Evolutionary conservation across 2,888 invertebrate species (phyloP).

Genomic region (Eudemis profundana): DNA sequence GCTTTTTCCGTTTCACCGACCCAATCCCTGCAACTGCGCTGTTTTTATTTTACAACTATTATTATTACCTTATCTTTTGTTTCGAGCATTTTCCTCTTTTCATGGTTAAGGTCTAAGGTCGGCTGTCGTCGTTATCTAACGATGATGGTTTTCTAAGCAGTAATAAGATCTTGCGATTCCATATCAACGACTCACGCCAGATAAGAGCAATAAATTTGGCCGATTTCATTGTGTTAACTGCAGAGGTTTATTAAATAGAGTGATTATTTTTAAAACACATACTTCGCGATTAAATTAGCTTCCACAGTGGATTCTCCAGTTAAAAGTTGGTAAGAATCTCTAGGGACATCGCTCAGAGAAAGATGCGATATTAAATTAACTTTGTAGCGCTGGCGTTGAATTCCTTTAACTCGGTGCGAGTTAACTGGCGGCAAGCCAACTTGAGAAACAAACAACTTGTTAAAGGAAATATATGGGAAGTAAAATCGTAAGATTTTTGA

Average conservation of each 20-base stretch:
- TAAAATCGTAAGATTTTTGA: conserved; percentile 22
- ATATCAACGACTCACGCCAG: conserved; percentile 17
- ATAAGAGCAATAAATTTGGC: conserved; percentile 13
- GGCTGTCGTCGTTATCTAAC: conserved; percentile 19
- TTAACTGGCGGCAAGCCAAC: conserved; percentile 46
- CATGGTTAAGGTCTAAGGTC: conserved; percentile 10
- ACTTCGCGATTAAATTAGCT: neutral
- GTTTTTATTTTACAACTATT: neutral
- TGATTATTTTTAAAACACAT: neutral
- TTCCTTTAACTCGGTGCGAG: conserved; percentile 37
- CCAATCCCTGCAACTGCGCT: neutral
- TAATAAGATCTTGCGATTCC: conserved; percentile 8
- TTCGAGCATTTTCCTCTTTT: conserved; percentile 8
- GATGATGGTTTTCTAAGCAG: conserved; percentile 4
- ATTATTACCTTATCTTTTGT: conserved; percentile 31
- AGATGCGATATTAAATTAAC: conserved; percentile 50
- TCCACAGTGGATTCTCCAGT: conserved; percentile 2
- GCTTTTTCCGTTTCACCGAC: neutral
- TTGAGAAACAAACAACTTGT: conserved; percentile 42
- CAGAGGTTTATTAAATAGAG: conserved; percentile 5
- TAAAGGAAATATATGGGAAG: conserved; percentile 11
- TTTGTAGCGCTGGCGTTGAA: conserved; percentile 45
- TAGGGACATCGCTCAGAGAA: conserved; percentile 43
- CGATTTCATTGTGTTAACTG: conserved; percentile 16
- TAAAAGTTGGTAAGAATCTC: conserved; percentile 33